phyloP scores from a whole-genome alignment of 2,797 vertebrate genomes.

The Siniperca obscura region DNA sequence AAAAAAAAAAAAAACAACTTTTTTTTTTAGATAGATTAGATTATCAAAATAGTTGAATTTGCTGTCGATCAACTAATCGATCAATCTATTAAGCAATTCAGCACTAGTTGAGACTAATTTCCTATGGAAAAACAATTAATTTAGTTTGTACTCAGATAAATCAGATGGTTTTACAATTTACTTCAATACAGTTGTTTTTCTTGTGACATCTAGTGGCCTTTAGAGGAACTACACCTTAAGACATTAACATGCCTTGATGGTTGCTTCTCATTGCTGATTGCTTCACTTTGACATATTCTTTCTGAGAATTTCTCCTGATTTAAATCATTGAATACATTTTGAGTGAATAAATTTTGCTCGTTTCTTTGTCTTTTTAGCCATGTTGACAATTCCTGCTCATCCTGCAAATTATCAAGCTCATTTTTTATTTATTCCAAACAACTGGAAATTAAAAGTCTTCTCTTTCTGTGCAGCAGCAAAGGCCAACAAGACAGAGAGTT shows the following conservation, averaged over 20 bases:
- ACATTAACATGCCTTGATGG: too few relatives aligned
- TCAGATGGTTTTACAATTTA: not conserved
- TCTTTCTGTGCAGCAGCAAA: not conserved
- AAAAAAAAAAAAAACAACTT: too few relatives aligned
- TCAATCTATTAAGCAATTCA: not conserved
- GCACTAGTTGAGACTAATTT: too few relatives aligned
- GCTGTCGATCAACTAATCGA: too few relatives aligned
- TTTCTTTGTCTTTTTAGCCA: not conserved
- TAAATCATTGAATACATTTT: not conserved
- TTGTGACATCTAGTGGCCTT: conserved; percentile 13
- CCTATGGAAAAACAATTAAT: not conserved
- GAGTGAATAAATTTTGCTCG: not conserved
- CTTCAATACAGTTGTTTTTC: not conserved
- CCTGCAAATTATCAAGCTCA: not conserved
- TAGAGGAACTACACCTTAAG: not conserved
- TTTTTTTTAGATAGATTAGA: too few relatives aligned
- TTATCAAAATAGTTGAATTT: too few relatives aligned
- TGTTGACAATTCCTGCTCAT: not conserved
- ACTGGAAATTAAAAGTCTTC: not conserved
- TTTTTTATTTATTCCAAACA: not conserved
- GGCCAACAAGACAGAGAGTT: not conserved
- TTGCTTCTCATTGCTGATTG: not conserved
- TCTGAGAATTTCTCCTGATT: not conserved
- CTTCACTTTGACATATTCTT: not conserved
- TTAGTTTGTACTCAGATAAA: not conserved